These are phyloP conservation scores for Bombylius discolor DNA, from an alignment of 2,888 invertebrate genomes.

Conservation along the genomic window DNA sequence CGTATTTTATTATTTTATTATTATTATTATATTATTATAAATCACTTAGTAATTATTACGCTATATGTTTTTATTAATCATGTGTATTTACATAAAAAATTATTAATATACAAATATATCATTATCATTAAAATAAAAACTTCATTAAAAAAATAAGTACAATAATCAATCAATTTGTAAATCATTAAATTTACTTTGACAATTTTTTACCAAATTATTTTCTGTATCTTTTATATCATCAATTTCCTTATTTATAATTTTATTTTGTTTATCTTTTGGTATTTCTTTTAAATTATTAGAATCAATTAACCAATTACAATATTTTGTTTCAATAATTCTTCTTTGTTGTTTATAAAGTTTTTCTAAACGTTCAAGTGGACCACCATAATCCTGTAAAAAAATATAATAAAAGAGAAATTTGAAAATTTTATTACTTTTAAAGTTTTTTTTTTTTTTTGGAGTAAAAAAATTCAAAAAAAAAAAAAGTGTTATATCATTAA, in stretches of 20 bases:
- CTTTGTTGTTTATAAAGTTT: slow-evolving; percentile 45
- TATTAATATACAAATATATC: too few species aligned
- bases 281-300: slow-evolving; percentile 42
- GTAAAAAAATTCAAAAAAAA: too few species aligned
- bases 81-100: too few species aligned
- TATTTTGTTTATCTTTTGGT: slow-evolving; percentile 35
- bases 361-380: slow-evolving; percentile 41
- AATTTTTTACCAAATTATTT: too few species aligned
- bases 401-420: neutral
- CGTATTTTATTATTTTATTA: too few species aligned
- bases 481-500: neutral
- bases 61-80: too few species aligned
- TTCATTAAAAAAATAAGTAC: too few species aligned
- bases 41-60: too few species aligned
- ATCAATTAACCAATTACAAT: slow-evolving; percentile 49
- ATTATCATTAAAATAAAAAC: too few species aligned
- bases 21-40: too few species aligned
- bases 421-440: neutral
- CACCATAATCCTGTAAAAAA: slow-evolving; percentile 44
- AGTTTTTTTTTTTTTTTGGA: neutral
- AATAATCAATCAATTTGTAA: neutral
- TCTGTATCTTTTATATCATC: neutral
- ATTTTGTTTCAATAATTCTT: slow-evolving; percentile 43
- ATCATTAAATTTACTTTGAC: neutral
- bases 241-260: slow-evolving; percentile 31